These are phyloP conservation scores for Cydia fagiglandana DNA, from an alignment of 1,140 invertebrate genomes.

Conservation along the genomic window DNA sequence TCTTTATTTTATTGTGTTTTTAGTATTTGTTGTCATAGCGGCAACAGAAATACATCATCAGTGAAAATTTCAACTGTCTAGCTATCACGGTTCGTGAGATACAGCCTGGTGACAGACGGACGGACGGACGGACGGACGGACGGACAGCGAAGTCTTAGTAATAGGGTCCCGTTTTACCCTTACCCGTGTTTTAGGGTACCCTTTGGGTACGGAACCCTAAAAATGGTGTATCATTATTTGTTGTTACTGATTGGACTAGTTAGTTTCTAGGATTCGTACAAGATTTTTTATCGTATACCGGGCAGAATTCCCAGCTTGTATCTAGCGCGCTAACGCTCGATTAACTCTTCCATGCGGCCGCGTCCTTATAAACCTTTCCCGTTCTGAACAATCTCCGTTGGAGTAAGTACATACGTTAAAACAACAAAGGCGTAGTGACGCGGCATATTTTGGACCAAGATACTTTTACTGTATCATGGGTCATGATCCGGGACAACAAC, in stretches of 20 bases:
- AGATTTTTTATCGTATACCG: not conserved
- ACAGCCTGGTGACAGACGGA: too few relatives aligned
- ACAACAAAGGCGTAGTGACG: not conserved
- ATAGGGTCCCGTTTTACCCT: too few relatives aligned
- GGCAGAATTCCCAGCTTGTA: slow-evolving; percentile 20
- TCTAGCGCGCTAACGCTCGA: slow-evolving; percentile 19
- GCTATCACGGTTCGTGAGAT: too few relatives aligned
- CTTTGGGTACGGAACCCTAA: too few relatives aligned
- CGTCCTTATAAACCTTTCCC: slow-evolving; percentile 26
- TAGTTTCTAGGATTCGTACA: not conserved
- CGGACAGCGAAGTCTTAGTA: too few relatives aligned
- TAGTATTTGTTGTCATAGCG: too few relatives aligned
- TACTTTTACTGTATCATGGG: not conserved
- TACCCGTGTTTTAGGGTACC: too few relatives aligned
- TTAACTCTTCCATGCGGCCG: slow-evolving; percentile 21
- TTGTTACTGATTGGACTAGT: not conserved
- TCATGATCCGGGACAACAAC: too few relatives aligned
- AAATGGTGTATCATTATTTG: not conserved
- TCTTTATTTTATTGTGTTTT: too few relatives aligned
- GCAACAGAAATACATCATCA: too few relatives aligned
- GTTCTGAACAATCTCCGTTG: slow-evolving; percentile 23
- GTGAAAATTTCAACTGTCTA: too few relatives aligned
- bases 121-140: too few relatives aligned
- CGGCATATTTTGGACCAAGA: not conserved
- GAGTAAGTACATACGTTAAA: not conserved